Evolutionary conservation across 2,113 vertebrate genomes (phyloP), one percentile per base, ranked within the genome.

Genomic region (Proterorhinus semilunaris): DNA sequence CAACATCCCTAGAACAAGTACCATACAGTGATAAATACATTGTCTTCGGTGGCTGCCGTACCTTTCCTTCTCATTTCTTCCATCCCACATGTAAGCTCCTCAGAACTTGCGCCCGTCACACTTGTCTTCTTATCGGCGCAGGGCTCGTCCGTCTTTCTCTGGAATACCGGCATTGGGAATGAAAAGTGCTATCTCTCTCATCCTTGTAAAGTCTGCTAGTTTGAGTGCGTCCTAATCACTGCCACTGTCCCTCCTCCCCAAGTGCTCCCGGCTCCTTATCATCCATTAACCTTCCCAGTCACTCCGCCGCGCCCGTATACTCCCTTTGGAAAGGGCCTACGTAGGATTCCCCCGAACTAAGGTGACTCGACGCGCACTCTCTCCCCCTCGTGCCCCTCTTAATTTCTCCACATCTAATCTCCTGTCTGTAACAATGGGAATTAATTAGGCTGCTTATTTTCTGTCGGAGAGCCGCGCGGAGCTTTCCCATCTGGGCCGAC

Each of bases 371-470:
- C 93, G 88, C 94, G 65, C 93, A 89, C 94, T 94, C 79, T 74
- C 61, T 79, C 75, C 68, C 82, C 73, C 74, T 75, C 61, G 63
- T 79, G 63, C 76, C 76, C 27, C 16, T 84, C 81, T 87, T 75
- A 84, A 86, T 90, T 86, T 84, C 87, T 88, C 83, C 83, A 68
- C 94, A 94, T 97, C 95, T 97, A 97, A 97, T 98, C 97, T 95
- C 93, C 94, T 94, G 94, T 95, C 95, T 94, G 94, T 95, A 95
- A 95, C 95, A 95, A 97, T 96, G 96, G 95, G 96, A 98, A 98
- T 98, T 97, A 97, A 99, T 99, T 99, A 98, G 95, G 94, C 93
- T 76, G 91, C 95, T 98, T 96, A 96, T 96, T 97, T 98, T 96
- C 94, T 21, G 16, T 94, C 54, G 93, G 92, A 90, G 87, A 90